A percentile compares a stretch with the other conserved stretches of the same genome.
Evolutionary conservation across 2,888 invertebrate species (phyloP).

Genomic region (Drosophila pullipes): DNA sequence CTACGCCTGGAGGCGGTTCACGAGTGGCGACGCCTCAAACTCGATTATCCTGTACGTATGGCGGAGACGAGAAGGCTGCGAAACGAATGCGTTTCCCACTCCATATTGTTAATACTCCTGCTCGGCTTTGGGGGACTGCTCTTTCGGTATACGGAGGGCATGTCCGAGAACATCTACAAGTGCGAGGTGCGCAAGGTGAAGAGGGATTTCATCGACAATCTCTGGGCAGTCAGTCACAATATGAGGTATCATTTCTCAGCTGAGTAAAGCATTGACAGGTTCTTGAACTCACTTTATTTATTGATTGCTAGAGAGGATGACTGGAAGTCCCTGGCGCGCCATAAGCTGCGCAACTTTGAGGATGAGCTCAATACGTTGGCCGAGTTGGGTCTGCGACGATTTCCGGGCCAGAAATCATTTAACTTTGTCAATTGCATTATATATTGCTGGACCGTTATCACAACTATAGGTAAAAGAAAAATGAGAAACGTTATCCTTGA

Average conservation of each 20-base stretch:
- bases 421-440: conserved; percentile 94
- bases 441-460: conserved; percentile 94
- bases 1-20: conserved; percentile 85
- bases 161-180: conserved; percentile 94
- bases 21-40: conserved; percentile 88
- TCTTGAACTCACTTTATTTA: conserved; percentile 8
- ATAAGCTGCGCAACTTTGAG: conserved; percentile 93
- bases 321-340: conserved; percentile 94
- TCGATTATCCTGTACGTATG: conserved; percentile 87
- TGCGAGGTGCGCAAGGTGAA: conserved; percentile 95
- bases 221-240: conserved; percentile 93
- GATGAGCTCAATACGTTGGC: conserved; percentile 93
- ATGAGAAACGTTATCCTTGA: not conserved
- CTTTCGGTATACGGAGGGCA: conserved; percentile 93
- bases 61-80: conserved; percentile 87
- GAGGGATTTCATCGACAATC: conserved; percentile 92
- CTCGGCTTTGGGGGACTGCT: conserved; percentile 93
- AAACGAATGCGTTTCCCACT: conserved; percentile 89
- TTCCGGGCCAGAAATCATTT: conserved; percentile 94
- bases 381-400: conserved; percentile 93
- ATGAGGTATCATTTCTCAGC: conserved; percentile 86
- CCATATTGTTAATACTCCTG: conserved; percentile 89
- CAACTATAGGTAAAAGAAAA: conserved; percentile 92
- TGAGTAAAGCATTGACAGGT: too few relatives aligned
- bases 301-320: conserved; percentile 90